Percentiles rank a stretch among this genome's conserved stretches.
phyloP scores from a whole-genome alignment of 2,888 invertebrate species.

The Deroplatys truncata region DNA sequence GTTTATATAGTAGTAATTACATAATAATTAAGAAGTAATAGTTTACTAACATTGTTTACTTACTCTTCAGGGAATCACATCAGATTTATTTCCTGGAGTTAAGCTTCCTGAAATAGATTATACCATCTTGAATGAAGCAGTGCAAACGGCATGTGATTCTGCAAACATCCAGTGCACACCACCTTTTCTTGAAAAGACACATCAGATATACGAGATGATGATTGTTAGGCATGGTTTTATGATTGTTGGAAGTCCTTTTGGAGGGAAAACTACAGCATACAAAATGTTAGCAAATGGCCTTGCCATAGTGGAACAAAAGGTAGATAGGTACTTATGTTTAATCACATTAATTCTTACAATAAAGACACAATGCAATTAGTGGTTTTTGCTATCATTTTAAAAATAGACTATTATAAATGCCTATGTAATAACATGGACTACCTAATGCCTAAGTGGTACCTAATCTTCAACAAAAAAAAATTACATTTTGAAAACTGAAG shows the following conservation, averaged over 20 bases:
- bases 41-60: not conserved
- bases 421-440: too few species aligned
- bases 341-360: too few species aligned
- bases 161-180: slow-evolving; percentile 80
- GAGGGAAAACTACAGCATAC: slow-evolving; percentile 88
- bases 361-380: too few species aligned
- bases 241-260: slow-evolving; percentile 88
- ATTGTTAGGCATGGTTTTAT: slow-evolving; percentile 90
- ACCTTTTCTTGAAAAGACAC: slow-evolving; percentile 84
- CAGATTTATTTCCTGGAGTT: slow-evolving; percentile 89
- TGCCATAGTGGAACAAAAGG: slow-evolving; percentile 69
- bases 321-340: slow-evolving; percentile 35
- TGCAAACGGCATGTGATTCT: slow-evolving; percentile 59
- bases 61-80: slow-evolving; percentile 74
- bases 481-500: too few species aligned
- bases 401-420: too few species aligned
- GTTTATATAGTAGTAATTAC: too few species aligned
- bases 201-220: slow-evolving; percentile 93
- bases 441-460: too few species aligned
- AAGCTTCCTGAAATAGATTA: slow-evolving; percentile 76
- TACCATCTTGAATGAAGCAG: slow-evolving; percentile 60
- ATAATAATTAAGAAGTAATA: not conserved
- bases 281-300: slow-evolving; percentile 77
- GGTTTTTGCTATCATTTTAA: too few species aligned
- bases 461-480: too few species aligned